These are phyloP conservation scores for Sebastes baramenuke DNA, from an alignment of 2,797 vertebrate species.

Conservation along the genomic window DNA sequence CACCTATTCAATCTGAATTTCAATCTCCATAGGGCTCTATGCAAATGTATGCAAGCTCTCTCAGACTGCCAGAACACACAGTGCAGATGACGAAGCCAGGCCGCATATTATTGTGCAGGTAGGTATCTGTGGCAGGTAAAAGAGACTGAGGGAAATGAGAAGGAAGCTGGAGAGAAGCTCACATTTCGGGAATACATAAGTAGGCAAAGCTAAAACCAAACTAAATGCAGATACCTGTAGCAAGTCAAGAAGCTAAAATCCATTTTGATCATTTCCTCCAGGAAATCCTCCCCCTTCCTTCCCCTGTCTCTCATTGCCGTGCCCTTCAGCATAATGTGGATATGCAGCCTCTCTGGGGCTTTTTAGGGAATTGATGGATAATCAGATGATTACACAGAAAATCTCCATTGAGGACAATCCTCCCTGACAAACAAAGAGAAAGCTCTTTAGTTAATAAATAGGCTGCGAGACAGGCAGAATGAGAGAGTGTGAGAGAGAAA, in stretches of 20 bases:
- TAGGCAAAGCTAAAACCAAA: constrained; percentile 42
- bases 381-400: constrained; percentile 81
- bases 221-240: constrained; percentile 51
- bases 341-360: constrained; percentile 70
- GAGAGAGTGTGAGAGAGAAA: constrained; percentile 29
- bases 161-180: constrained; percentile 11
- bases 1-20: constrained; percentile 79
- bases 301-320: constrained; percentile 65
- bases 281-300: constrained; percentile 39
- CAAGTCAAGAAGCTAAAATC: constrained; percentile 58
- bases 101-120: constrained; percentile 43
- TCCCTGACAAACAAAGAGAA: constrained; percentile 78
- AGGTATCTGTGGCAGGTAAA: constrained; percentile 45
- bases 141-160: constrained; percentile 36
- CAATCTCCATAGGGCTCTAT: constrained; percentile 76
- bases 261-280: constrained; percentile 63
- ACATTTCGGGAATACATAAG: constrained; percentile 48
- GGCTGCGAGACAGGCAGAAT: constrained; percentile 62
- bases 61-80: constrained; percentile 51
- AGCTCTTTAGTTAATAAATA: constrained; percentile 82
- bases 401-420: constrained; percentile 78
- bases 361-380: constrained; percentile 81
- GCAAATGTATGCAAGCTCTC: constrained; percentile 69
- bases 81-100: constrained; percentile 41
- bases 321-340: constrained; percentile 74